A percentile compares a stretch with the other conserved stretches of the same genome.
Evolutionary conservation across 2,797 vertebrate genomes (phyloP).

Genomic region (Uromys caudimaculatus): DNA sequence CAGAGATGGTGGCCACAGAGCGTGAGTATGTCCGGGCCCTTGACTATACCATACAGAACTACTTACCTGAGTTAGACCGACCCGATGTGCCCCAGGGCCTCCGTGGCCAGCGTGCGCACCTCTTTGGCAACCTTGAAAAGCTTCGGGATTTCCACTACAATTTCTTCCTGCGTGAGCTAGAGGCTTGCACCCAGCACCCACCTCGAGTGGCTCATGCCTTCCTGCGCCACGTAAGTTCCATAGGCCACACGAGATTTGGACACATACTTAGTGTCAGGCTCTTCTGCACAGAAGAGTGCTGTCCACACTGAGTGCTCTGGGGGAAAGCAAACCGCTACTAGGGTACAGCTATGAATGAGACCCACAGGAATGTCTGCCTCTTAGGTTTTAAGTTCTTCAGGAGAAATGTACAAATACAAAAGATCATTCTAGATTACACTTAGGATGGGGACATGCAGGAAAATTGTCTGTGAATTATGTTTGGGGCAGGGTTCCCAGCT

Average conservation of each 20-base stretch:
- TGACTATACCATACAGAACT: conserved; percentile 93
- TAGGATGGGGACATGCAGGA: background rate
- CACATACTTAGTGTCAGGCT: background rate
- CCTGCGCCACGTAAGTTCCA: conserved; percentile 92
- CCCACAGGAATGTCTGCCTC: background rate
- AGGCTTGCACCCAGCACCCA: conserved; percentile 95
- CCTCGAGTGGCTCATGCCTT: conserved; percentile 95
- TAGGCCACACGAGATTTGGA: background rate
- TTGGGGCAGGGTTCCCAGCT: background rate
- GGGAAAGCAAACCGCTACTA: background rate
- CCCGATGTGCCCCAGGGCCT: conserved; percentile 95
- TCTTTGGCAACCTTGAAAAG: conserved; percentile 98
- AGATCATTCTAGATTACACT: background rate
- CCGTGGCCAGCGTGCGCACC: conserved; percentile 93
- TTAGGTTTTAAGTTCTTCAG: conserved; percentile 9
- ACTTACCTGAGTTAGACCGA: conserved; percentile 97
- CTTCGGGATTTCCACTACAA: conserved; percentile 96
- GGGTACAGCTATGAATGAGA: background rate
- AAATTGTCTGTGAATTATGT: background rate
- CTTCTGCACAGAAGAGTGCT: background rate
- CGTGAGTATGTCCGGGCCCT: conserved; percentile 95
- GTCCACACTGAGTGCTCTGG: no score
- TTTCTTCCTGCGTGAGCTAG: conserved; percentile 96
- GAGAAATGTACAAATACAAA: conserved; percentile 2
- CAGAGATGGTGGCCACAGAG: conserved; percentile 97